Percentiles rank a stretch among this genome's conserved stretches.
These are phyloP conservation scores for Sussaba pulchella DNA, from an alignment of 2,888 invertebrate species.

Conservation along the genomic window DNA sequence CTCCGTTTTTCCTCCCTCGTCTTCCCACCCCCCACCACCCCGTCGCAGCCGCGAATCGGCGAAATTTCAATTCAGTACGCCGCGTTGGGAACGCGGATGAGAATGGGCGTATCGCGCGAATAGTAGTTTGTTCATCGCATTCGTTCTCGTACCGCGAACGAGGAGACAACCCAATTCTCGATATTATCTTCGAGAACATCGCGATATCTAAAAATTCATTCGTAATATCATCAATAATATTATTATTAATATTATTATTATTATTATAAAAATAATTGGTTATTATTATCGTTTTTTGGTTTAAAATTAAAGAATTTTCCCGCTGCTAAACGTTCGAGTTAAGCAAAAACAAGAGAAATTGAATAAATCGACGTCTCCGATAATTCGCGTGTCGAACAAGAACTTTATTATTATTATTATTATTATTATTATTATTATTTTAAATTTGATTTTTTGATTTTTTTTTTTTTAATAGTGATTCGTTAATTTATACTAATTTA, in stretches of 20 bases:
- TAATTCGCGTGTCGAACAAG: conserved; percentile 10
- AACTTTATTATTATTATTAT: background rate
- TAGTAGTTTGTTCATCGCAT: conserved; percentile 35
- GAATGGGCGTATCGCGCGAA: conserved; percentile 73
- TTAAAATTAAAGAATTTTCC: no score
- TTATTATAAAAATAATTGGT: no score
- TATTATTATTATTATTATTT: no score
- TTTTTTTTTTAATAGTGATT: conserved; percentile 42
- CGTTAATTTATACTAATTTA: conserved; percentile 65
- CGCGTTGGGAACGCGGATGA: conserved; percentile 72
- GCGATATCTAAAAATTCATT: background rate
- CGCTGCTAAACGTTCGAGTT: no score
- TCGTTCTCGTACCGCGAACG: conserved; percentile 52
- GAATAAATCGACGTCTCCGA: no score
- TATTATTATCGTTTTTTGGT: no score
- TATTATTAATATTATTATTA: no score
- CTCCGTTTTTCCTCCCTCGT: no score
- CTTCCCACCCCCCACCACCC: background rate
- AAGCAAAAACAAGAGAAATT: no score
- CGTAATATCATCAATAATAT: no score
- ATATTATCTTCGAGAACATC: background rate
- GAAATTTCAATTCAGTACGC: conserved; percentile 76
- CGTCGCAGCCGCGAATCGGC: conserved; percentile 41
- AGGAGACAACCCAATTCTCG: conserved; percentile 42
- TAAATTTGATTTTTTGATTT: background rate